These are phyloP conservation scores for Ophonus ardosiacus DNA, from an alignment of 2,888 invertebrate species.

Conservation along the genomic window DNA sequence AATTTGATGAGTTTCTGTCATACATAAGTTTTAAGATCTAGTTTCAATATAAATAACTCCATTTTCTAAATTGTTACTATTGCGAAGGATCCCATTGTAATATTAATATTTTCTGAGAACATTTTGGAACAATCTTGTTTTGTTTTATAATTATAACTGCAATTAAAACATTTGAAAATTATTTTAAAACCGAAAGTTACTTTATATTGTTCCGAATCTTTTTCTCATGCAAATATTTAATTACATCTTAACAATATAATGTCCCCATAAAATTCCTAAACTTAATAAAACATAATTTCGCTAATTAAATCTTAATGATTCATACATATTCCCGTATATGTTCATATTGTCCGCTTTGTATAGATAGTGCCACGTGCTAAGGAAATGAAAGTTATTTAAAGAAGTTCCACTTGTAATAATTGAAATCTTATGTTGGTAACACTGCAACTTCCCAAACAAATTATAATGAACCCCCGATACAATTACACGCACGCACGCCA, in stretches of 20 bases:
- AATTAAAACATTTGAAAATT: not conserved
- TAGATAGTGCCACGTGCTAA: conserved; percentile 1
- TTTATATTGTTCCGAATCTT: not conserved
- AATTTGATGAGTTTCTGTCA: no score
- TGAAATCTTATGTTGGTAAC: conserved; percentile 21
- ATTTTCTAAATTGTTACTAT: no score
- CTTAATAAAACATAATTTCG: conserved; percentile 23
- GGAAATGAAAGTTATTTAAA: conserved; percentile 46
- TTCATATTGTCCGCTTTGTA: not conserved
- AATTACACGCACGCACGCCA: conserved; percentile 26
- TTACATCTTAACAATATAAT: conserved; percentile 4
- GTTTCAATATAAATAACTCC: no score
- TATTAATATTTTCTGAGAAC: not conserved
- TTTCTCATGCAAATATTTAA: not conserved
- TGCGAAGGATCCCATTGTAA: no score
- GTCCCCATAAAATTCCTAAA: conserved; percentile 4
- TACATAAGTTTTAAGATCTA: no score
- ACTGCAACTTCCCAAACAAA: conserved; percentile 40
- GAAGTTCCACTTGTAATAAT: conserved; percentile 34
- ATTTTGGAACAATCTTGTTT: not conserved
- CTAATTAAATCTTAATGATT: not conserved
- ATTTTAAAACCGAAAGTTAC: not conserved
- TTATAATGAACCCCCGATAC: conserved; percentile 9
- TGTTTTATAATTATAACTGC: not conserved
- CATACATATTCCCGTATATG: not conserved